Evolutionary conservation across 2,113 vertebrate genomes (phyloP), one percentile per base, ranked within the genome.

Genomic region (Dermatemys mawii): DNA sequence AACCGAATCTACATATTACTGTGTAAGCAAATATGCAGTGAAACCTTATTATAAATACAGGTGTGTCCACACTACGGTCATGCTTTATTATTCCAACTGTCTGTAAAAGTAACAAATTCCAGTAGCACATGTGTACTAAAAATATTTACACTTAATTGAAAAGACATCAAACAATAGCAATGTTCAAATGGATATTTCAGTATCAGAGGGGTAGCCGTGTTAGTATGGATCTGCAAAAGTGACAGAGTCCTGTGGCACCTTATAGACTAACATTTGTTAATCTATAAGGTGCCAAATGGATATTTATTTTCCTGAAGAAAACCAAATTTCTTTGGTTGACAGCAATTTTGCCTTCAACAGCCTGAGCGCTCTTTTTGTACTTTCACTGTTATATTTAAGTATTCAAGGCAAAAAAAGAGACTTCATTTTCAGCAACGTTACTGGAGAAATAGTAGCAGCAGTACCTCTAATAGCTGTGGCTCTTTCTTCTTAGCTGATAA

Each of bases 401-500:
- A 95, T 3, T 5, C 54, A 19, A 49, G 27, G 73, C 3, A 49
- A 26, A 51, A 67, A 84, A 90, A 94, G 73, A 80, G 2, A n/a
- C 48, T 27, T 16, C 10, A 75, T 5, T 27, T 27, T 27, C 73
- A 46, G 73, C 21, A 46, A 29, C 7, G 60, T 44, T 54, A 55
- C 26, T 49, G 93, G 87, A 57, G 95, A 92, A 46, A 60, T 13
- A n/a, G 5, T 81, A 44, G 41, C 32, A 87, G 90, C 92, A 95
- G 90, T 99, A 99, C 99, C 99, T 99, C 99, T 93, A 99, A 99
- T 83, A 99, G 98, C 70, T 99, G 99, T 14, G 99, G 98, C 92
- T 99, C 99, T 95, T 99, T 99, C 98, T 99, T 99, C 98, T 99
- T 99, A 35, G 99, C 98, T 11, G 99, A 99, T 97, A 99, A 98